Conservation (phyloP, 2,888 invertebrate genomes). For the Amiota minor region DNA sequence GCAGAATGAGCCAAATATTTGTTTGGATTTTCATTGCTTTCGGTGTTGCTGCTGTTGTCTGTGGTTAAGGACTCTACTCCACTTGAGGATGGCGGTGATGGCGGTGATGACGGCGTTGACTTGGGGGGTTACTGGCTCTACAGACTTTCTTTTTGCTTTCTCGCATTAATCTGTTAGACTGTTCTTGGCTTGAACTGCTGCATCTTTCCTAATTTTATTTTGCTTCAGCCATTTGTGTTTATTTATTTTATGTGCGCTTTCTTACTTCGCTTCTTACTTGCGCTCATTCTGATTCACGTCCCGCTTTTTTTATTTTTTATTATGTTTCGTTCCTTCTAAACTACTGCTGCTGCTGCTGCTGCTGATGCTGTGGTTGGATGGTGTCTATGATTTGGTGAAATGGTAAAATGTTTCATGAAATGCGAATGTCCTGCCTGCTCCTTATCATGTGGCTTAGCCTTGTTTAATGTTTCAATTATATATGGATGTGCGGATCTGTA, state of each 20-base stretch:
- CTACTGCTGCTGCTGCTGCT: no score
- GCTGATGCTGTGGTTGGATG: no score
- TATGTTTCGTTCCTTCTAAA: no score
- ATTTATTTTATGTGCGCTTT: constrained; percentile 5
- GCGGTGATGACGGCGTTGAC: background rate
- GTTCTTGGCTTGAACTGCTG: background rate
- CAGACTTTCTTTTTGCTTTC: background rate
- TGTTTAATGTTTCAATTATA: constrained; percentile 59
- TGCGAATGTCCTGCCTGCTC: no score
- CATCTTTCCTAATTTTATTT: constrained; percentile 18
- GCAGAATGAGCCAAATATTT: background rate
- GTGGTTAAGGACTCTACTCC: constrained; percentile 56
- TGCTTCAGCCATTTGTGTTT: constrained; percentile 6
- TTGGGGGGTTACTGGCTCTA: no score
- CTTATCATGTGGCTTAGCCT: constrained; percentile 33
- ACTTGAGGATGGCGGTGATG: no score
- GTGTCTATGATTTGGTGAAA: no score
- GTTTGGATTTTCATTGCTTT: constrained; percentile 9
- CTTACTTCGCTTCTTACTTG: background rate
- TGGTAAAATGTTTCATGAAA: no score
- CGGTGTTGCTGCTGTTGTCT: constrained; percentile 49
- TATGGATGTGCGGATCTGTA: background rate
- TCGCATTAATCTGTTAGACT: background rate
- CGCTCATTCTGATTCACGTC: no score
- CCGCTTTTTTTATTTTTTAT: no score